Base-by-base conservation (phyloP, 1,140 invertebrate species). In the Papilio dardanus region DNA sequence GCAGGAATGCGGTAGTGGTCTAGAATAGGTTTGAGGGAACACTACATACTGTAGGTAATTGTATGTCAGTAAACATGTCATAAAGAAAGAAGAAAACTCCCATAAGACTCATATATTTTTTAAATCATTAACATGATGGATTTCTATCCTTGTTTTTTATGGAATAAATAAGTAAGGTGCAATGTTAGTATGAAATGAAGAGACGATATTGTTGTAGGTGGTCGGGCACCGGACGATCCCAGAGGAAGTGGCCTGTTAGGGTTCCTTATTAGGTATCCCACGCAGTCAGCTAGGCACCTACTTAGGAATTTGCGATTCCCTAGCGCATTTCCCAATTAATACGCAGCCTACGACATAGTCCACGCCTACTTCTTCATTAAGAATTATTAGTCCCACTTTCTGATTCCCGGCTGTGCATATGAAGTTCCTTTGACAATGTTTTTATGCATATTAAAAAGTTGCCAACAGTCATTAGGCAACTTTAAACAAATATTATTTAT, bases 181-280 rank as follows among this genome's bases (percentile, higher is more conserved):
- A 33, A 31, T 50, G 7, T 71, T 31, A 73, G 58, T 54, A 30
- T 31, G 28, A 54, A 54, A 73, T 73, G 8, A 58, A 54, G 24
- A 8, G 30, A 30, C 30, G n/a, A 58, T 73, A 33, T 73, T 54
- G 46, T 33, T 54, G 71, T 73, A 33, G 69, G 69, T 71, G 69
- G 71, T 31, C 46, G 19, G 24, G 4, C 71, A 73, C 71, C 42
- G 71, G 71, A 73, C 46, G 46, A 54, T 73, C 71, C 71, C 71
- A 73, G 4, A 73, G 71, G 71, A 73, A 73, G 71, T 73, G 71
- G 28, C 71, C 71, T 54, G 71, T 73, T 71, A 73, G 50, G 68
- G 19, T 73, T 35, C 71, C 71, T 58, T 73, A 73, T 73, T 73
- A 54, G 71, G 30, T 73, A 31, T 73, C 71, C 71, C 30, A 73